These are phyloP conservation scores for Pachydiplax longipennis DNA, from an alignment of 2,888 invertebrate genomes.

Conservation along the genomic window DNA sequence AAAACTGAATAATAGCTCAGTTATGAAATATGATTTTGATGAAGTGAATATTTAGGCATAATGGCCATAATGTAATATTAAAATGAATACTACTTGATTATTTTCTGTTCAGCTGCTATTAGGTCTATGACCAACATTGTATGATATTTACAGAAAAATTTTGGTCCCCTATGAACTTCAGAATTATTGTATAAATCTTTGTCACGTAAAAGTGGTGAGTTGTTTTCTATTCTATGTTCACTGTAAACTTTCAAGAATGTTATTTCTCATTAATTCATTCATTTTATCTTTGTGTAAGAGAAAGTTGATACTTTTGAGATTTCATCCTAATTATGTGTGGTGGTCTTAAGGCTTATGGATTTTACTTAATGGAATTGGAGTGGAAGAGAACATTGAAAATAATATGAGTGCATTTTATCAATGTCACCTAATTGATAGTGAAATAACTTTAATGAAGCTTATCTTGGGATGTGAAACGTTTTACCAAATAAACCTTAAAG, in stretches of 20 bases:
- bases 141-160: neutral
- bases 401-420: neutral
- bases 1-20: neutral
- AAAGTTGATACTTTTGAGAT: neutral
- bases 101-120: too few species aligned
- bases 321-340: constrained; percentile 27
- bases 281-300: neutral
- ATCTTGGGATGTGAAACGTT: constrained; percentile 13
- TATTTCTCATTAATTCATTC: neutral
- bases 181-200: neutral
- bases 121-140: neutral
- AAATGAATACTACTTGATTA: neutral
- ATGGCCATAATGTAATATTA: neutral
- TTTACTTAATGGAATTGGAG: constrained; percentile 14
- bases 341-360: constrained; percentile 39
- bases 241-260: neutral
- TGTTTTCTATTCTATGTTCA: neutral
- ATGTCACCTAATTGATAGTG: neutral
- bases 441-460: constrained; percentile 18
- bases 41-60: neutral
- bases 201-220: neutral
- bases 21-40: neutral
- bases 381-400: neutral
- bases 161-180: neutral
- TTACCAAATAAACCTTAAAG: constrained; percentile 9